These are phyloP conservation scores for Phymorhynchus buccinoides DNA, from an alignment of 1,140 invertebrate genomes.

Conservation along the genomic window DNA sequence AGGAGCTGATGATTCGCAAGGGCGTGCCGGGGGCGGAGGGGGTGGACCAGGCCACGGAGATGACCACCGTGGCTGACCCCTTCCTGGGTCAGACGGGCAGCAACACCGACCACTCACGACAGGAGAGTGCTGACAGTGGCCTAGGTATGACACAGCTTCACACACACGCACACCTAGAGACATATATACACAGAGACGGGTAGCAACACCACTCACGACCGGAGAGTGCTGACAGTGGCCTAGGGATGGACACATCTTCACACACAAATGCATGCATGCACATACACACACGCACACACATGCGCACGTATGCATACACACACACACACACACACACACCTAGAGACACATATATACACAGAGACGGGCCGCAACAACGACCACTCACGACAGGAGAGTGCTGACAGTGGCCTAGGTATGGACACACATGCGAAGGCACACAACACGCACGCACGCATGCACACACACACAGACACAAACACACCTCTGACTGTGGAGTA, in stretches of 20 bases:
- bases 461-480: too few species aligned
- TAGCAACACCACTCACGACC: conserved; percentile 84
- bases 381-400: conserved; percentile 92
- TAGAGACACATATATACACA: too few species aligned
- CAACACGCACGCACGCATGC: too few species aligned
- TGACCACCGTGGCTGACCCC: conserved; percentile 78
- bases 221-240: conserved; percentile 92
- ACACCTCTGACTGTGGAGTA: too few species aligned
- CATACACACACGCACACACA: too few species aligned
- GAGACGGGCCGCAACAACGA: conserved; percentile 79
- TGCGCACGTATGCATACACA: too few species aligned
- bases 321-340: too few species aligned
- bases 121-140: conserved; percentile 94
- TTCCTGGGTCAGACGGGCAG: conserved; percentile 82
- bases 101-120: conserved; percentile 85
- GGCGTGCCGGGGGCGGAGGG: conserved; percentile 16
- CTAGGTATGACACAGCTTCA: conserved; percentile 78
- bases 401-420: conserved; percentile 89
- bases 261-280: too few species aligned
- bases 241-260: conserved; percentile 84
- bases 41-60: conserved; percentile 52
- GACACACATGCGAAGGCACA: too few species aligned
- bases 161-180: too few species aligned
- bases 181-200: too few species aligned
- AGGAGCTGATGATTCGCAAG: conserved; percentile 46